Evolutionary conservation across 2,888 invertebrate genomes (phyloP), one percentile per base, ranked within the genome.

Genomic region (Phortica magna): DNA sequence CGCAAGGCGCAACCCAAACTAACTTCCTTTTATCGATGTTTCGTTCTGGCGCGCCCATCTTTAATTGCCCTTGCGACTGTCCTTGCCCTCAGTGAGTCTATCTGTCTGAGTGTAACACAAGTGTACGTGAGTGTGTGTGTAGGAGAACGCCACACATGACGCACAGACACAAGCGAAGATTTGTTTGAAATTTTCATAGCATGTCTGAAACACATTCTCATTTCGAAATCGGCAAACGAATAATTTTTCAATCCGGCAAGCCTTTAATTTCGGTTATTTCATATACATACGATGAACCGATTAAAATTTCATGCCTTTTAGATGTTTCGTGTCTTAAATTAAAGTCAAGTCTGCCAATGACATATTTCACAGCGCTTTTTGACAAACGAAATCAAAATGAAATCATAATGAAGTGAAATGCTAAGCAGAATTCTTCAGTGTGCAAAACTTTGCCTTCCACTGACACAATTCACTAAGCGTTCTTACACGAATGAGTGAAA

Each of bases 21-120:
- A 61, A 19, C 22, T 61, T 61, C 22, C 53, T 68, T 55, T 71
- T 71, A 53, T 71, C 53, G 70, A 22, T 42, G 3, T 53, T 71
- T 17, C 14, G 7, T 31, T 55, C n/a, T 59, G 17, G 48, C 48
- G 3, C 22, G 22, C 19, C 59, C 22, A 19, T 59, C 59, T 59
- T 17, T 59, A 59, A 7, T 9, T 59, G 17, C 9, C 9, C 10
- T 61, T 61, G 22, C 19, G 22, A 17, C 22, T 61, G 9, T 22
- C 22, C 9, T 61, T 59, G 17, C 2, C 17, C 31, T 31, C 31
- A 31, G 31, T 31, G 0, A 31, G 31, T 31, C 31, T 31, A 31
- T 31, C 31, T 31, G 31, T 31, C 31, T 31, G 31, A 31, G 31
- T 31, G 31, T 31, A 31, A 31, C 31, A 31, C 5, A 31, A 31